These are phyloP conservation scores for Ophioninae sp. DNA, from an alignment of 2,888 invertebrate species.

Conservation along the genomic window DNA sequence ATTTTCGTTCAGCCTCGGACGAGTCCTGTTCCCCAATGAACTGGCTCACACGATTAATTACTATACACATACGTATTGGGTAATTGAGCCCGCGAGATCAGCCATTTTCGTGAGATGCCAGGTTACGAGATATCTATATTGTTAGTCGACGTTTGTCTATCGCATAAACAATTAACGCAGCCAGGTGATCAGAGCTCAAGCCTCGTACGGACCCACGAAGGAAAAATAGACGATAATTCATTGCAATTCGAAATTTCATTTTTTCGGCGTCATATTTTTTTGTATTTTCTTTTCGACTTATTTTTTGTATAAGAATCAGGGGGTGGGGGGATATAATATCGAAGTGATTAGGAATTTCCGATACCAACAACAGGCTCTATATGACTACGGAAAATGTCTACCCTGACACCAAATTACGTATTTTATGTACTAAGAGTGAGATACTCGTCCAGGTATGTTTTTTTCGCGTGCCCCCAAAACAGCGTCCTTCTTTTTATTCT, in stretches of 20 bases:
- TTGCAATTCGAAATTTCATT: slow-evolving; percentile 59
- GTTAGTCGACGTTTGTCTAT: not conserved
- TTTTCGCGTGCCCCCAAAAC: slow-evolving; percentile 51
- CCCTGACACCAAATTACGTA: slow-evolving; percentile 95
- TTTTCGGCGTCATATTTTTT: slow-evolving; percentile 55
- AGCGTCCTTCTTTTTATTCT: slow-evolving; percentile 19
- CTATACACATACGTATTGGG: slow-evolving; percentile 11
- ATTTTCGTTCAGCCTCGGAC: slow-evolving; percentile 55
- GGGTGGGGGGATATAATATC: slow-evolving; percentile 54
- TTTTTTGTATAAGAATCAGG: slow-evolving; percentile 46
- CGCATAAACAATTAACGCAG: not conserved
- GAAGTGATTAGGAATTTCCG: slow-evolving; percentile 73
- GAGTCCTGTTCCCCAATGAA: slow-evolving; percentile 46
- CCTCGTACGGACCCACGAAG: slow-evolving; percentile 52
- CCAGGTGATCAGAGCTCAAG: slow-evolving; percentile 30
- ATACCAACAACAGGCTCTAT: slow-evolving; percentile 79
- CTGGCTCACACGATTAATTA: slow-evolving; percentile 12
- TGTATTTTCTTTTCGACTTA: slow-evolving; percentile 27
- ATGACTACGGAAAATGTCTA: slow-evolving; percentile 82
- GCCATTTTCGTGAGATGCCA: slow-evolving; percentile 17
- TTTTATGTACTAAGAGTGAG: slow-evolving; percentile 87
- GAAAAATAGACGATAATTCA: slow-evolving; percentile 67
- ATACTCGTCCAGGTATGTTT: slow-evolving; percentile 82
- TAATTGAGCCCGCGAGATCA: slow-evolving; percentile 20
- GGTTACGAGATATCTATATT: slow-evolving; percentile 14